These are phyloP conservation scores for Etheostoma nigrum DNA, from an alignment of 2,797 vertebrate species.

Conservation along the genomic window DNA sequence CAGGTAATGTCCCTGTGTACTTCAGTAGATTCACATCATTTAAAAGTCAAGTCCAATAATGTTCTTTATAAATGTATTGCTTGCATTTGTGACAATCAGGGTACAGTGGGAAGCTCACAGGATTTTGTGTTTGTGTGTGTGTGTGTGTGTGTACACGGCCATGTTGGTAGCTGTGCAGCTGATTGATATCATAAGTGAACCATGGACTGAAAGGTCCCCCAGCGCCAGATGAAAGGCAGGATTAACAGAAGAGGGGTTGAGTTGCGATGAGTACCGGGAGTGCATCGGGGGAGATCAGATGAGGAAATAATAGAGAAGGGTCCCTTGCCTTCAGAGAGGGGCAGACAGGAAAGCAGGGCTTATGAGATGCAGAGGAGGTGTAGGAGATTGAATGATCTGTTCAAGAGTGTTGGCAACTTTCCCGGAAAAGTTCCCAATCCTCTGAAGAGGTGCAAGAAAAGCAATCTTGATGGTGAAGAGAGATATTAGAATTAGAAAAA, in stretches of 20 bases:
- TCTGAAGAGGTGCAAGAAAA: conserved; percentile 53
- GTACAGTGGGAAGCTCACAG: conserved; percentile 18
- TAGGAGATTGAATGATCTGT: conserved; percentile 75
- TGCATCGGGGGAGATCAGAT: conserved; percentile 76
- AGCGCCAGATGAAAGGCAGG: conserved; percentile 77
- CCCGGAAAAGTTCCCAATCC: conserved; percentile 66
- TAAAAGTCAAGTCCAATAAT: conserved; percentile 31
- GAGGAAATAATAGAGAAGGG: conserved; percentile 79
- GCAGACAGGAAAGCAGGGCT: conserved; percentile 41
- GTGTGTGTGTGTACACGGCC: conserved; percentile 9
- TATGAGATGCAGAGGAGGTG: conserved; percentile 74
- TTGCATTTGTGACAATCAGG: conserved; percentile 38
- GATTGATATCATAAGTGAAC: conserved; percentile 78
- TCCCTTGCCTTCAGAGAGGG: conserved; percentile 62
- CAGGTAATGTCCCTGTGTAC: background rate
- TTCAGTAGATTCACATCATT: conserved; percentile 22
- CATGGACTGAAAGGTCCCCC: conserved; percentile 71
- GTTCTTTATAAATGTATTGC: conserved; percentile 10
- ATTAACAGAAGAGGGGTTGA: conserved; percentile 77
- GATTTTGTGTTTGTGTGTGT: conserved; percentile 21
- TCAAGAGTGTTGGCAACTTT: conserved; percentile 72
- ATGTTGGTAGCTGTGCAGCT: conserved; percentile 57
- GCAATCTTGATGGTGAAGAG: conserved; percentile 56
- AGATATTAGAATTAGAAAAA: conserved; percentile 65
- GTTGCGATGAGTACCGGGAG: conserved; percentile 66